Conservation (phyloP, 2,113 vertebrate genomes). For the Copsychus sechellarum region DNA sequence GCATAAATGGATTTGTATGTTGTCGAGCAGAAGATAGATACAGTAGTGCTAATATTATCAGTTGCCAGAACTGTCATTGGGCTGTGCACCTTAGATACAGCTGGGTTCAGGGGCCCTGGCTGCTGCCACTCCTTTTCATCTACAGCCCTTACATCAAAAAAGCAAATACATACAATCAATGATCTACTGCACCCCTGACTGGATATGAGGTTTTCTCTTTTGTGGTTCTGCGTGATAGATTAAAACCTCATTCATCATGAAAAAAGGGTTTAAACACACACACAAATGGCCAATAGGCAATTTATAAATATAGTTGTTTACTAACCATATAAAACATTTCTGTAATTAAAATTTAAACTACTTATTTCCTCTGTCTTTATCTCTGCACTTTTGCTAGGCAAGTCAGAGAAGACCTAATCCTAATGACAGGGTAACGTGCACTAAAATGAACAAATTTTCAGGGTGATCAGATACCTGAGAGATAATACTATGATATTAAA, state of each 20-base stretch:
- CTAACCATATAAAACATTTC: accelerated
- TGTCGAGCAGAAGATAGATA: neutral
- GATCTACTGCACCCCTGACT: neutral
- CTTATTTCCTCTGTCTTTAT: neutral
- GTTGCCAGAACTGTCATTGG: neutral
- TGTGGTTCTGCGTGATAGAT: neutral
- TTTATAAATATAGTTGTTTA: neutral
- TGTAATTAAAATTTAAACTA: neutral
- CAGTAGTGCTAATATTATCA: neutral
- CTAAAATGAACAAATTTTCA: neutral
- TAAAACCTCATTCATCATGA: neutral
- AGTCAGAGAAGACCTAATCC: neutral
- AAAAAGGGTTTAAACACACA: neutral
- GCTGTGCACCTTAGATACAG: neutral
- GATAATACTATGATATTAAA: neutral
- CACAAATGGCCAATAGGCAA: neutral
- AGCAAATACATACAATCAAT: neutral
- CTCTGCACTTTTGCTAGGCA: neutral
- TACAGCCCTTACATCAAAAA: neutral
- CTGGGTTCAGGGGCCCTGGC: neutral
- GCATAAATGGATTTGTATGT: neutral
- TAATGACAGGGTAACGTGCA: neutral
- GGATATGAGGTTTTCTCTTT: neutral
- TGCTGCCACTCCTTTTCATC: neutral
- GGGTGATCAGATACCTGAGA: neutral